A percentile compares a stretch with the other conserved stretches of the same genome.
Evolutionary conservation across 2,113 vertebrate species (phyloP).

Genomic region (Calidris pugnax): DNA sequence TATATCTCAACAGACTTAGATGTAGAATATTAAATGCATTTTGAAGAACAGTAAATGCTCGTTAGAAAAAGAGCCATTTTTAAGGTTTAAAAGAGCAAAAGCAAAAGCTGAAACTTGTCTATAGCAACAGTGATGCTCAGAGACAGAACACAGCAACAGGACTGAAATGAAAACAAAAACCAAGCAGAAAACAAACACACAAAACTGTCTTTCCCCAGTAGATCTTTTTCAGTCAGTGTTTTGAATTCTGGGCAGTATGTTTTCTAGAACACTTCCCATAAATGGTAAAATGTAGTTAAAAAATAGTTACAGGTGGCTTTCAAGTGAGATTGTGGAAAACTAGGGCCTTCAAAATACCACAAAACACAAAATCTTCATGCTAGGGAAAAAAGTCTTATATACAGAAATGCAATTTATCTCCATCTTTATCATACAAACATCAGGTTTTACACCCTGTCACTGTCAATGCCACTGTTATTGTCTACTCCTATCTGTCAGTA

Average conservation of each 20-base stretch:
- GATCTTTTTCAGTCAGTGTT: not conserved
- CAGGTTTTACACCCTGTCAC: not conserved
- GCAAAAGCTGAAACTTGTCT: slow-evolving; percentile 49
- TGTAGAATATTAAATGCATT: slow-evolving; percentile 54
- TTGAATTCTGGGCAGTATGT: not conserved
- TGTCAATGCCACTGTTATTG: not conserved
- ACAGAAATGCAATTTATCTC: not conserved
- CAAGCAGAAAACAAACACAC: slow-evolving; percentile 26
- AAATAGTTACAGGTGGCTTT: not conserved
- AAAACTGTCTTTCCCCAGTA: not conserved
- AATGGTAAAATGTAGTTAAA: not conserved
- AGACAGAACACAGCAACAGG: slow-evolving; percentile 26
- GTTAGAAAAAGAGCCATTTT: slow-evolving; percentile 69
- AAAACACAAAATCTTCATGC: not conserved
- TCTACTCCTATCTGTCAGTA: not conserved
- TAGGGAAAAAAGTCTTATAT: not conserved
- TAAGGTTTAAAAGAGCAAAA: slow-evolving; percentile 58
- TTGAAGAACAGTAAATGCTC: slow-evolving; percentile 54
- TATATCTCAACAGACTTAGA: slow-evolving; percentile 68
- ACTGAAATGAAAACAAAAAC: slow-evolving; percentile 21
- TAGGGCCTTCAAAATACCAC: not conserved
- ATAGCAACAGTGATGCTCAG: not conserved
- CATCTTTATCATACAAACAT: not conserved
- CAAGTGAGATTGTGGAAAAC: not conserved
- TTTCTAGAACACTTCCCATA: not conserved